Conservation (phyloP, 1,140 invertebrate species). For the Brachionus plicatilis region DNA sequence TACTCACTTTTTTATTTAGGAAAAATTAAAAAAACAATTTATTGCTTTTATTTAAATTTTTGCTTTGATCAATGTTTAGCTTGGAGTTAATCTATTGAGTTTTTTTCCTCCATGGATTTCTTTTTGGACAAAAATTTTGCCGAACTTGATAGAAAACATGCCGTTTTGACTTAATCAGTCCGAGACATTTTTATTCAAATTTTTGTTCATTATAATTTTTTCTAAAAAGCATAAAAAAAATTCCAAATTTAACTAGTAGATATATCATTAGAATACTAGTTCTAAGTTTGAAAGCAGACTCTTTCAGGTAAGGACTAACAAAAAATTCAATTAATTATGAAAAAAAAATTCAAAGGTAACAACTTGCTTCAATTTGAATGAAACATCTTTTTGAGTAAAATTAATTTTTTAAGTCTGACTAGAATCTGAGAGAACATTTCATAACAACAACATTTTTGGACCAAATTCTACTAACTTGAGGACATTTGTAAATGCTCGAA, state of each 20-base stretch:
- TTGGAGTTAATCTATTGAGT: background rate
- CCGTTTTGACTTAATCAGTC: background rate
- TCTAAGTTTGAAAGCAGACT: background rate
- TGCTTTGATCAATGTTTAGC: background rate
- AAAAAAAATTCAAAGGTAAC: background rate
- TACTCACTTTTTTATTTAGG: background rate
- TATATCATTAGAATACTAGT: too few species aligned
- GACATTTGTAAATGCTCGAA: background rate
- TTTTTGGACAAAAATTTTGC: background rate
- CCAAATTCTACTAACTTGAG: background rate
- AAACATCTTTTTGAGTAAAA: background rate
- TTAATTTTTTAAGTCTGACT: background rate
- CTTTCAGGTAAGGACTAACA: background rate
- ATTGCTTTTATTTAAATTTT: background rate
- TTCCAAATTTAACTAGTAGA: background rate
- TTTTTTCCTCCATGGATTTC: background rate
- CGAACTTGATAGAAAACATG: background rate
- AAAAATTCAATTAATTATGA: background rate
- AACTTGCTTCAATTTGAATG: background rate
- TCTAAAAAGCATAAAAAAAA: background rate
- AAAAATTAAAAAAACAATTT: background rate
- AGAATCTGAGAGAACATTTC: background rate
- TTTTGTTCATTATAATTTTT: background rate
- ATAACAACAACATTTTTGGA: background rate
- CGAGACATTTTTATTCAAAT: background rate